phyloP scores from a whole-genome alignment of 2,888 invertebrate species.

The Bhutanitis thaidina region DNA sequence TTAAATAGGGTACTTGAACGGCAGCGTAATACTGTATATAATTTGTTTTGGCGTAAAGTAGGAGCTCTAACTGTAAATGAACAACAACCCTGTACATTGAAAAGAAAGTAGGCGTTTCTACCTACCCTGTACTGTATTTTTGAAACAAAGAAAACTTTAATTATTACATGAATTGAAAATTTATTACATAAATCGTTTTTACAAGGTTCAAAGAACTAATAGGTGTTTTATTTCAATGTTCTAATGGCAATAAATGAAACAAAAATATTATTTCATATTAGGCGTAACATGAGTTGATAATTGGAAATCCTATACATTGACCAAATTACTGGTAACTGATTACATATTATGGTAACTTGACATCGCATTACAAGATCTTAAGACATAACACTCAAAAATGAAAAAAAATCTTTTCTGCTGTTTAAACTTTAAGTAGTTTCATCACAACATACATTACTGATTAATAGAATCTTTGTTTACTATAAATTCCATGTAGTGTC shows the following conservation, averaged over 20 bases:
- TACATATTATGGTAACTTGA: slow-evolving; percentile 12
- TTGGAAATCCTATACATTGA: not conserved
- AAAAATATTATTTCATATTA: no score
- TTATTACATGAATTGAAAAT: not conserved
- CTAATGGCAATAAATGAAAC: no score
- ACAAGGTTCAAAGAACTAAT: not conserved
- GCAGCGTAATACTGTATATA: no score
- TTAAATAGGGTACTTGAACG: no score
- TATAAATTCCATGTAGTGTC: not conserved
- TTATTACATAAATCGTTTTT: slow-evolving; percentile 7
- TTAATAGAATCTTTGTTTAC: not conserved
- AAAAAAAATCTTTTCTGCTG: not conserved
- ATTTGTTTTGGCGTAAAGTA: no score
- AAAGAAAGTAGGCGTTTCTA: no score
- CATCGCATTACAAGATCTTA: not conserved
- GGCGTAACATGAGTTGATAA: no score
- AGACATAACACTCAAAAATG: not conserved
- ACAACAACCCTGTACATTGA: no score
- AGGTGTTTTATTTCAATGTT: no score
- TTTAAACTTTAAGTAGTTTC: no score
- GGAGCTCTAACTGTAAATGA: no score
- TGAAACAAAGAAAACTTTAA: not conserved
- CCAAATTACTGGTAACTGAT: not conserved
- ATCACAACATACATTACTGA: not conserved
- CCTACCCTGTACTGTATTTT: no score